Percentiles rank a stretch among this genome's conserved stretches.
These are phyloP conservation scores for Gortyna flavago DNA, from an alignment of 2,888 invertebrate genomes.

Conservation along the genomic window DNA sequence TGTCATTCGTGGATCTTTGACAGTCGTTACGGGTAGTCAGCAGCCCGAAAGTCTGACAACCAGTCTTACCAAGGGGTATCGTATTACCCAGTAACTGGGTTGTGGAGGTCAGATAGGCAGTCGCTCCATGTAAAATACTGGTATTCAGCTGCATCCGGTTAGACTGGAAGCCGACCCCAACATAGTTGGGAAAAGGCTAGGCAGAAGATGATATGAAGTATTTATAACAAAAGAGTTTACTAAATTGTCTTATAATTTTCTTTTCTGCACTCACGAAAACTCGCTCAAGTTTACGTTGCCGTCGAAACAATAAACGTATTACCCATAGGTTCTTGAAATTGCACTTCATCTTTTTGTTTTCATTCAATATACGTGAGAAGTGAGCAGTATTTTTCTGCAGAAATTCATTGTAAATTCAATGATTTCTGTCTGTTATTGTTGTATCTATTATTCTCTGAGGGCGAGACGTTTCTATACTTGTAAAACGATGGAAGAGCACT, in stretches of 20 bases:
- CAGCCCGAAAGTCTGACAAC: too few relatives aligned
- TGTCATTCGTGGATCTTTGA: too few relatives aligned
- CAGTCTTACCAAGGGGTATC: too few relatives aligned
- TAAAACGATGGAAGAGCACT: slow-evolving; percentile 42
- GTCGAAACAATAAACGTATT: slow-evolving; percentile 17
- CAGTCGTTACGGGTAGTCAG: too few relatives aligned
- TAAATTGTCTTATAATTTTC: slow-evolving; percentile 25
- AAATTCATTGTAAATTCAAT: slow-evolving; percentile 53
- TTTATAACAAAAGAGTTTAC: background rate
- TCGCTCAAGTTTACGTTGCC: background rate
- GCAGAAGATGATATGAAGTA: too few relatives aligned
- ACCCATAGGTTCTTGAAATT: slow-evolving; percentile 19
- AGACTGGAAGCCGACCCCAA: too few relatives aligned
- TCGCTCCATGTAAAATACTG: too few relatives aligned
- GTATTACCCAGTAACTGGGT: too few relatives aligned
- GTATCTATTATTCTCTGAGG: slow-evolving; percentile 48
- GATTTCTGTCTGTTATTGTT: slow-evolving; percentile 55
- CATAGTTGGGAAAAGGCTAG: too few relatives aligned
- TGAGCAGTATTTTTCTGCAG: slow-evolving; percentile 55
- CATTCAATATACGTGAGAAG: slow-evolving; percentile 36
- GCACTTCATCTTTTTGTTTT: slow-evolving; percentile 32
- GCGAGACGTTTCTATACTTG: slow-evolving; percentile 39
- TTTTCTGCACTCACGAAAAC: background rate
- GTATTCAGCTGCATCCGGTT: too few relatives aligned
- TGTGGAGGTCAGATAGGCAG: too few relatives aligned